Evolutionary conservation across 2,113 vertebrate genomes (phyloP), one percentile per base, ranked within the genome.

Genomic region (Canis aureus): DNA sequence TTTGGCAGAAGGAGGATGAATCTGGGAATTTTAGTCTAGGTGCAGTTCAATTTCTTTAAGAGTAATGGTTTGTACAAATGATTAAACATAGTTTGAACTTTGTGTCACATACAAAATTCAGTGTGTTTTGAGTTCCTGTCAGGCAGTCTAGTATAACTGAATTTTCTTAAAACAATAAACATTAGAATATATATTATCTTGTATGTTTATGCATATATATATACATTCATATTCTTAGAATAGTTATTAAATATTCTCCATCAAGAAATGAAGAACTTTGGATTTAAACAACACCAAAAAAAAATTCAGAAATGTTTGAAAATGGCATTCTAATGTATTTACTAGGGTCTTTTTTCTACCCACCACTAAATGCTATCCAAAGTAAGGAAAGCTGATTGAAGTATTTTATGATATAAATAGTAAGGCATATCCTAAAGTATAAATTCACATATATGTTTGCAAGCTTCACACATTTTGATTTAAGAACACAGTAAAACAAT

Each of bases 1-100:
- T 99, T 99, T 99, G 99, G 99, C 99, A 99, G 98, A 97, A 98
- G 98, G 99, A 98, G 98, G 98, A 98, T 98, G 98, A 98, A 98
- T 97, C 98, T 93, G 93, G 98, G 98, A 98, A 98, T 98, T 98
- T 98, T 94, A 97, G 91, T 51, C 92, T 87, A 69, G 85, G 73
- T 29, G 95, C 32, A 95, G 51, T 92, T 98, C 97, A 98, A 97
- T 98, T 97, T 93, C 59, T 94, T 89, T 88, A 73, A 97, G 96
- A 95, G 81, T 27, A 97, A 85, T 12, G 62, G 8, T 94, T 94
- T 97, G 7, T 88, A 83, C 86, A 76, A 27, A 74, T 87, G 67
- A 69, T 90, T 97, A 74, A 86, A 71, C 22, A 96, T 95, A 4
- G 5, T 49, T 16, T 67, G 43, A 95, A n/a, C 3, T 95, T 32